Evolutionary conservation across 2,113 vertebrate species (phyloP).

Genomic region (Casuarius casuarius): DNA sequence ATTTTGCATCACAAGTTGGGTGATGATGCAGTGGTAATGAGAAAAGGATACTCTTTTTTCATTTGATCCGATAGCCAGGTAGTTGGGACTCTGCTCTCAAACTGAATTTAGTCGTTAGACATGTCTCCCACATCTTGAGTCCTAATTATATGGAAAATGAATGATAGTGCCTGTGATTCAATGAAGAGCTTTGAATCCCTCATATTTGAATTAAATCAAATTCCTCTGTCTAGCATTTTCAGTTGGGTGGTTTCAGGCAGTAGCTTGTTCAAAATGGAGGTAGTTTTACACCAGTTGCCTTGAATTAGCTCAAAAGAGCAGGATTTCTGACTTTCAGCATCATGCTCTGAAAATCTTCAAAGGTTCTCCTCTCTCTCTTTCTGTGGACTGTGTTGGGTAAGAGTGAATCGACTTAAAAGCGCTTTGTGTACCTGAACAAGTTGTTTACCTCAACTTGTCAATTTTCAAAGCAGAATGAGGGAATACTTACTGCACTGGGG

Average conservation of each 20-base stretch:
- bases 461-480: background rate
- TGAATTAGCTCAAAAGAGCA: background rate
- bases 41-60: background rate
- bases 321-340: background rate
- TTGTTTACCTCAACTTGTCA: background rate
- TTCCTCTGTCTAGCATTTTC: background rate
- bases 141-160: background rate
- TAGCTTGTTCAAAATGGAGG: background rate
- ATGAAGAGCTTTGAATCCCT: background rate
- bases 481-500: conserved; percentile 82
- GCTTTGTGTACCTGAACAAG: background rate
- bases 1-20: background rate
- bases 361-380: background rate
- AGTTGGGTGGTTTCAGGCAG: background rate
- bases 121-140: background rate
- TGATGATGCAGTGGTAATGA: background rate
- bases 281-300: background rate
- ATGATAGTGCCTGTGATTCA: background rate
- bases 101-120: background rate
- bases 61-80: background rate
- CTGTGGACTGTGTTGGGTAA: background rate
- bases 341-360: background rate
- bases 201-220: background rate
- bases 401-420: background rate
- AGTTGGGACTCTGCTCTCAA: background rate